Evolutionary conservation across 2,113 vertebrate genomes (phyloP), one percentile per base, ranked within the genome.

Genomic region (Riparia riparia): DNA sequence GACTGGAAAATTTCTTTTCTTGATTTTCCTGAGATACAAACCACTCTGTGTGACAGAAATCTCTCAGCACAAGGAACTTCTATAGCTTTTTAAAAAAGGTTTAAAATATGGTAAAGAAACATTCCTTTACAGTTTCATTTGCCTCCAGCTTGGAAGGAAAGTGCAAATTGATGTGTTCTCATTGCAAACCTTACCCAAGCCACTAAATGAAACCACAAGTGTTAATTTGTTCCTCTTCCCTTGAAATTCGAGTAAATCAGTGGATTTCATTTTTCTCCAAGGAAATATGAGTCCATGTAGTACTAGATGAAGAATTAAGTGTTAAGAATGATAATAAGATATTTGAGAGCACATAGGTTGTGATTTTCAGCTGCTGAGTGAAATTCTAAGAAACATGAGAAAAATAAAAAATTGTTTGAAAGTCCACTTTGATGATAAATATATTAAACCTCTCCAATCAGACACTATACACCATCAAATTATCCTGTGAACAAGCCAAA

Each of bases 381-480:
- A 86, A 79, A 16, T 56, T 82, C 54, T 44, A 56, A 86, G 25
- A 85, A 91, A 37, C 9, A 21, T 9, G 7, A 76, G 64, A 57
- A 37, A 47, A 41, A 56, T 17, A 10, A 37, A 21, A 44, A 58
- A 49, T 6, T n/a, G 18, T 1, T 41, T 74, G 31, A 34, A 79
- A 65, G 31, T 31, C 49, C 13, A 16, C 12, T 83, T 79, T 10
- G 41, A 42, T 0, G 0, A 28, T 41, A 70, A 82, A 78, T 53
- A 45, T 2, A n/a, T 70, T 41, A 60, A 85, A 88, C 6, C 3
- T 56, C 26, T 90, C 5, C 9, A 65, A 1, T 56, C 29, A 76
- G 7, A 10, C 3, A 1, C 20, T 39, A 9, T 22, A 39, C 3
- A 9, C 4, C 16, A 34, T 29, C 1, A 7, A 42, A 6, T 82